Conservation (phyloP, 2,888 invertebrate genomes). For the Ferdinandea cuprea region DNA sequence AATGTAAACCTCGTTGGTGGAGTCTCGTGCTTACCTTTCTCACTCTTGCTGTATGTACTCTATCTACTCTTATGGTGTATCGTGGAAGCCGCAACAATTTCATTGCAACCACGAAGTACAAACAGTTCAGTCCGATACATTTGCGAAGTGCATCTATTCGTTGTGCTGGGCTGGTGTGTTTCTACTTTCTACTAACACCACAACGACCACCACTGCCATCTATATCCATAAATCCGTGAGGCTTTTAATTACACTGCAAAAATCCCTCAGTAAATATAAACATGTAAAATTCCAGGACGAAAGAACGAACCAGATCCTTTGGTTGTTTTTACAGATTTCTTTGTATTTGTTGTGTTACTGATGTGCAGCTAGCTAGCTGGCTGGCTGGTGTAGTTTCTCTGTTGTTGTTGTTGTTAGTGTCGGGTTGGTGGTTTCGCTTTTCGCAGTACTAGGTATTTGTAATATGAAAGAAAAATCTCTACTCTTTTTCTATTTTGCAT, state of each 20-base stretch:
- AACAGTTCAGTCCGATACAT: conserved; percentile 57
- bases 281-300: conserved; percentile 58
- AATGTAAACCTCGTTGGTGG: conserved; percentile 49
- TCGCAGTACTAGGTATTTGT: conserved; percentile 42
- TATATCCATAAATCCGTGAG: conserved; percentile 69
- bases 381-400: conserved; percentile 1
- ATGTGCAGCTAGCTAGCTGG: no score
- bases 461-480: conserved; percentile 56
- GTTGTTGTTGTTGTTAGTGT: conserved; percentile 25
- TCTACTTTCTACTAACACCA: not conserved
- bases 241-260: conserved; percentile 73
- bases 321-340: conserved; percentile 59
- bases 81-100: conserved; percentile 57
- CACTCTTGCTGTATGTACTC: no score
- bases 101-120: conserved; percentile 57
- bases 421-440: conserved; percentile 2
- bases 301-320: conserved; percentile 51
- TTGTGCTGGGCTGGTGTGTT: not conserved
- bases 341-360: conserved; percentile 55
- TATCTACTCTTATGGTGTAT: not conserved
- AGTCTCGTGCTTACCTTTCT: not conserved
- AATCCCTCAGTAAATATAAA: conserved; percentile 67
- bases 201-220: conserved; percentile 35
- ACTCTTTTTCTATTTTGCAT: conserved; percentile 20
- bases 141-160: conserved; percentile 45